Evolutionary conservation across 2,888 invertebrate species (phyloP), one percentile per base, ranked within the genome.

Genomic region (Yponomeuta evonymella): DNA sequence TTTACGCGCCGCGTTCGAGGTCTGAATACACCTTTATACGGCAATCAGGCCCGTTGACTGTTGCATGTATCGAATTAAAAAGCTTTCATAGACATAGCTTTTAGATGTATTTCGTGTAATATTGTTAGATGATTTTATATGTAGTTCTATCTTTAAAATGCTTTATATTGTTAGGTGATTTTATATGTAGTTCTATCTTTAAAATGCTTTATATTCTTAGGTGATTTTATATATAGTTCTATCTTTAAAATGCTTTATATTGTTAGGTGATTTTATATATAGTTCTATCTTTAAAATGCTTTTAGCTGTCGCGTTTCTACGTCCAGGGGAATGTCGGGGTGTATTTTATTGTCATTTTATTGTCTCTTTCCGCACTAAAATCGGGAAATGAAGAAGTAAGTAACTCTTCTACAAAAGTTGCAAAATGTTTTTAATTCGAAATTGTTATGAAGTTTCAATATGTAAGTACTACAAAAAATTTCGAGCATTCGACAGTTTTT

Each of bases 61-160:
- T 70, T 70, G 69, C 69, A 70, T 70, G 69, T 70, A 70, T 36
- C 58, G 15, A 62, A 51, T 23, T 33, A 58, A 67, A 12, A 29
- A 71, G 30, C 67, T 71, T 12, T 58, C 15, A 12, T 12, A 58
- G 51, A 15, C 15, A 58, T 58, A 15, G 51, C 51, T 58, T 58
- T 58, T 58, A 58, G 51, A 58, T 58, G 51, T 58, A 58, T 58
- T 58, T 58, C 51, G 6, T 58, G 51, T 58, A 12, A 58, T 58
- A 58, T 15, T 58, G 3, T 15, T 58, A 58, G 51, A 15, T 58
- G 12, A 58, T 3, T 58, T 58, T 15, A 4, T 15, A 15, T 5
- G 51, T 58, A 58, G 51, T 15, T 15, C 4, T 12, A 3, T 58
- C 51, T 58, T 58, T 58, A 58, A 12, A 58, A 58, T 1, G 51